A percentile compares a stretch with the other conserved stretches of the same genome.
Conservation (phyloP, 2,113 vertebrate species). For the Vidua macroura region DNA sequence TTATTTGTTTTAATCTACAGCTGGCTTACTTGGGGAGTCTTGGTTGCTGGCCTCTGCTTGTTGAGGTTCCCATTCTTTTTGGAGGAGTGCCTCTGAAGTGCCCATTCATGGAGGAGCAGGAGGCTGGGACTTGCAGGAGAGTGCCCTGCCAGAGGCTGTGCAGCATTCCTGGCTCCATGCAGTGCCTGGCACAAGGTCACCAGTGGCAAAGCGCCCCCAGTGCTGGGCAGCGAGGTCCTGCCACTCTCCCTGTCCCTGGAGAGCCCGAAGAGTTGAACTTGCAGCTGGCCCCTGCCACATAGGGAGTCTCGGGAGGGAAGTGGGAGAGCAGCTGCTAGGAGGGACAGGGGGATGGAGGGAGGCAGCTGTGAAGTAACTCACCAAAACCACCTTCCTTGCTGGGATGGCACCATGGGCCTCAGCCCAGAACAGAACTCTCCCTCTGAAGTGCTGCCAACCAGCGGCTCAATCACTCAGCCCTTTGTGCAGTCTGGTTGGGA, state of each 20-base stretch:
- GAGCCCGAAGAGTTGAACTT: not conserved
- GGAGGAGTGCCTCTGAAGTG: not conserved
- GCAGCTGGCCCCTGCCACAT: not conserved
- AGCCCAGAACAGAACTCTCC: not conserved
- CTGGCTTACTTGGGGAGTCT: not conserved
- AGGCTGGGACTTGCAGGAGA: not conserved
- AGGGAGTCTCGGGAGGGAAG: accelerated
- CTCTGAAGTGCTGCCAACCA: not conserved
- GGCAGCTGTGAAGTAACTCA: not conserved
- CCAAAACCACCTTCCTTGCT: not conserved
- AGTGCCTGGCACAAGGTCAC: not conserved
- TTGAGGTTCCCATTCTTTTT: not conserved
- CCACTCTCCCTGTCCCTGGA: not conserved
- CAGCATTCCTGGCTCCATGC: not conserved
- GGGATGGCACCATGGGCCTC: accelerated
- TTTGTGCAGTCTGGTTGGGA: not conserved
- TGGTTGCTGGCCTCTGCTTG: not conserved
- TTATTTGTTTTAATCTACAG: not conserved
- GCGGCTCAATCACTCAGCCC: not conserved
- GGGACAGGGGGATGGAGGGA: not conserved
- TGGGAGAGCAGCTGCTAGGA: not conserved
- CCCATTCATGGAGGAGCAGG: not conserved
- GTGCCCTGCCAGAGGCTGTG: accelerated
- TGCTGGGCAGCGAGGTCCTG: not conserved
- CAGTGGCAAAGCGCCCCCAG: not conserved